Evolutionary conservation across 30 jellyfish, hydroid and myxozoan genomes (phyloP).

Genomic region (Phacellophora camtschatica): DNA sequence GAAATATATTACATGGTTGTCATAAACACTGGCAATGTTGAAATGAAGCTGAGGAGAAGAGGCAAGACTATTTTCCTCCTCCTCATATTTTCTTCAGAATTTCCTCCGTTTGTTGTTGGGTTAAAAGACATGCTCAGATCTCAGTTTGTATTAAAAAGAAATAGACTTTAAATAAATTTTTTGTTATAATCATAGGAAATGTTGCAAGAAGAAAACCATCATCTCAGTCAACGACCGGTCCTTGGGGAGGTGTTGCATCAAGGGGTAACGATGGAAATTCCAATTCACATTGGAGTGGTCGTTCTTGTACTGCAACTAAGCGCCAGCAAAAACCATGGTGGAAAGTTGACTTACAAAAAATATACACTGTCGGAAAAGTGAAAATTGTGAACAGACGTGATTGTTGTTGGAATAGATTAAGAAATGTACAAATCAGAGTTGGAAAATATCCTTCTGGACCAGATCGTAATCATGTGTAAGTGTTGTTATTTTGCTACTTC

Average conservation of each 20-base stretch:
- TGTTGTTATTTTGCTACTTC: too few relatives aligned
- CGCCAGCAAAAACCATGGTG: conserved; percentile 55
- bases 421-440: conserved; percentile 14
- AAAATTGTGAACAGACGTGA: conserved; percentile 30
- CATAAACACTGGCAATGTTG: too few relatives aligned
- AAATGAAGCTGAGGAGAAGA: too few relatives aligned
- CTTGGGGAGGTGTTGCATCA: conserved; percentile 39
- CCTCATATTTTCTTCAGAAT: too few relatives aligned
- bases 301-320: conserved; percentile 40
- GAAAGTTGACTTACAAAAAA: conserved; percentile 45
- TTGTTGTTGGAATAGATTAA: conserved; percentile 35
- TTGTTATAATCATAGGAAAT: background rate
- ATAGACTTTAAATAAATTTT: too few relatives aligned
- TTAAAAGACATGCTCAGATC: too few relatives aligned
- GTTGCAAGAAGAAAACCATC: conserved; percentile 55
- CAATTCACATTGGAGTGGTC: conserved; percentile 21
- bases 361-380: conserved; percentile 7
- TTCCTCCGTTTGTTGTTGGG: too few relatives aligned
- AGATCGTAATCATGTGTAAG: conserved; percentile 23
- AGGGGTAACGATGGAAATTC: conserved; percentile 56
- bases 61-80: too few relatives aligned
- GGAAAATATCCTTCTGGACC: conserved; percentile 33
- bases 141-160: too few relatives aligned
- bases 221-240: conserved; percentile 44
- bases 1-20: too few relatives aligned